Evolutionary conservation across 2,113 vertebrate genomes (phyloP).

Genomic region (Tetrax tetrax): DNA sequence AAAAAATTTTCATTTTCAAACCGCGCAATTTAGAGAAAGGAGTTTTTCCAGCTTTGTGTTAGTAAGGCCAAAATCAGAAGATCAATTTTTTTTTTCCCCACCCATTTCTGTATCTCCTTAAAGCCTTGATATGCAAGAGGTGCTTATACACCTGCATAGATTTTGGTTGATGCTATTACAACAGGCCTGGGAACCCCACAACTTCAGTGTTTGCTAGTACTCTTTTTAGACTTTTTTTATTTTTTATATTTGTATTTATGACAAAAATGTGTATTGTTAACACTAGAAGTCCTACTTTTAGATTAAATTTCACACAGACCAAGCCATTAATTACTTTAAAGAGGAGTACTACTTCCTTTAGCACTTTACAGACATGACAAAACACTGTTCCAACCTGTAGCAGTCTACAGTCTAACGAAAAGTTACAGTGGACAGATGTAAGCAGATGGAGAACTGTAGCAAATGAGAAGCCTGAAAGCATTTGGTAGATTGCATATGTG

Average conservation of each 20-base stretch:
- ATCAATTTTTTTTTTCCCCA: neutral
- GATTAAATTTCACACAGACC: neutral
- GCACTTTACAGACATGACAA: neutral
- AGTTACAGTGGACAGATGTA: neutral
- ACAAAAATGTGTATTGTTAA: neutral
- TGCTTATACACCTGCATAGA: neutral
- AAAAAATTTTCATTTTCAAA: neutral
- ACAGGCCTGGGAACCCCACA: neutral
- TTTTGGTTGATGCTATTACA: neutral
- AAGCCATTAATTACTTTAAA: neutral
- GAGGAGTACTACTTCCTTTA: neutral
- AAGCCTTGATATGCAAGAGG: neutral
- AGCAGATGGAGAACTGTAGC: neutral
- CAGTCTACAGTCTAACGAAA: neutral
- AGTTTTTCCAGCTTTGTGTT: neutral
- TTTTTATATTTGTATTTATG: neutral
- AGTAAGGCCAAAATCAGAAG: neutral
- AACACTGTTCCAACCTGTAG: neutral
- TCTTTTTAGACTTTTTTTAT: neutral
- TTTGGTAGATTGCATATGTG: neutral
- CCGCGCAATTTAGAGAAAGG: neutral
- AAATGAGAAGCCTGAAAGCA: neutral
- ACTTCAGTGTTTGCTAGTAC: neutral
- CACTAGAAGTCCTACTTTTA: neutral
- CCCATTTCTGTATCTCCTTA: neutral